Conservation (phyloP, 2,113 vertebrate species). For the Cettia cetti region DNA sequence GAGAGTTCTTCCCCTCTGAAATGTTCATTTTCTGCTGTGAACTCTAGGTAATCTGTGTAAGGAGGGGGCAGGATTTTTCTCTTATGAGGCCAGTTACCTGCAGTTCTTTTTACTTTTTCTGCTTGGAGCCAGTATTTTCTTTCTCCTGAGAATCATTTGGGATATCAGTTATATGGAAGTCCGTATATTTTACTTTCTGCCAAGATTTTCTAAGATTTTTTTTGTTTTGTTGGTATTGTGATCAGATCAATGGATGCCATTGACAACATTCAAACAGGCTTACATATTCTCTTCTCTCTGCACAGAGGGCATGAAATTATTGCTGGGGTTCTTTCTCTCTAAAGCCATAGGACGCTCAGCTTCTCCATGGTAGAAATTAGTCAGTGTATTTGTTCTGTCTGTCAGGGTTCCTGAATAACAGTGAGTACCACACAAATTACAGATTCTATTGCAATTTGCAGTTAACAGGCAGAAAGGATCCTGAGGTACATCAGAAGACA, state of each 20-base stretch:
- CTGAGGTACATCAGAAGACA: neutral
- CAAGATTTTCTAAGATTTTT: neutral
- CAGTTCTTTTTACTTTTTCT: neutral
- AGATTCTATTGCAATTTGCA: neutral
- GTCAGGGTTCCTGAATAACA: neutral
- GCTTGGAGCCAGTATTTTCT: neutral
- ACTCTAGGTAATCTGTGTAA: neutral
- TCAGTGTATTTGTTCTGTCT: neutral
- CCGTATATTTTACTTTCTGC: neutral
- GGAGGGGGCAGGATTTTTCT: neutral
- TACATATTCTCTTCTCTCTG: neutral
- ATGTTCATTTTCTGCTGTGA: neutral
- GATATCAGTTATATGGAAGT: neutral
- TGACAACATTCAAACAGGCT: neutral
- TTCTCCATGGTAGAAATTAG: neutral
- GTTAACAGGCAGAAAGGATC: neutral
- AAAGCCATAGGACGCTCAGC: neutral
- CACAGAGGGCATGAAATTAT: neutral
- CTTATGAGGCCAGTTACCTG: neutral
- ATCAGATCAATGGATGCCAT: neutral
- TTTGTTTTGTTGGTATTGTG: neutral
- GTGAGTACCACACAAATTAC: neutral
- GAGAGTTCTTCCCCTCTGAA: neutral
- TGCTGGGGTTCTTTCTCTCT: neutral
- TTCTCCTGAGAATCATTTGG: neutral